phyloP scores from a whole-genome alignment of 2,888 invertebrate genomes.

The Sinodicranocentrus sp. region DNA sequence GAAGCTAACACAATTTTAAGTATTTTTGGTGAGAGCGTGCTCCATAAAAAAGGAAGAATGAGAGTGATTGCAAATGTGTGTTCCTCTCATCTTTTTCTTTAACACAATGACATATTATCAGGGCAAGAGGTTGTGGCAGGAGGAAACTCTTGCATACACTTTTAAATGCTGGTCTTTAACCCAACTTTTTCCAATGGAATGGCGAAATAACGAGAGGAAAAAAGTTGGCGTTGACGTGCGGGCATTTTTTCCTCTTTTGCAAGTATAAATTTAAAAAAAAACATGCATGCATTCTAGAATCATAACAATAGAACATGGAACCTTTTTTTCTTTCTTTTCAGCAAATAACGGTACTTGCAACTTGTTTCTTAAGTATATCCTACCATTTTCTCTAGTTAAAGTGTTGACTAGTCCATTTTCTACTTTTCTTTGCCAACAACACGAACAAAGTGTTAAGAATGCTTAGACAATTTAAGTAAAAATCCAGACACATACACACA shows the following conservation, averaged over 20 bases:
- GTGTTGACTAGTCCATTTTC: background rate
- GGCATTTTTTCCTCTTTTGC: background rate
- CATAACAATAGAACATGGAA: background rate
- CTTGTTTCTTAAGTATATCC: no score
- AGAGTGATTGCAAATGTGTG: background rate
- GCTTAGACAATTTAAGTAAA: background rate
- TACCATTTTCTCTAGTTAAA: background rate
- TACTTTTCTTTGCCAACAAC: background rate
- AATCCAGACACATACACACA: background rate
- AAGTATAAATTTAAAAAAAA: background rate
- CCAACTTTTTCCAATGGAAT: no score
- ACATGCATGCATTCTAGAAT: background rate
- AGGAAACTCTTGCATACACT: no score
- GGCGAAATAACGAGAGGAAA: background rate
- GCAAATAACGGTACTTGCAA: background rate
- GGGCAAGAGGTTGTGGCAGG: background rate
- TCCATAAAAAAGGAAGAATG: no score
- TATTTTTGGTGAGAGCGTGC: no score
- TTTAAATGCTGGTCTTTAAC: background rate
- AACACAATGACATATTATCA: background rate
- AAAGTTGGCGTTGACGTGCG: background rate
- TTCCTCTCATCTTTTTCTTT: conserved; percentile 4
- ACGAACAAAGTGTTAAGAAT: background rate
- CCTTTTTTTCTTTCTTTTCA: background rate
- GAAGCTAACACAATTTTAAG: no score